Conservation (phyloP, 2,888 invertebrate species). For the Brachylomia viminalis region DNA sequence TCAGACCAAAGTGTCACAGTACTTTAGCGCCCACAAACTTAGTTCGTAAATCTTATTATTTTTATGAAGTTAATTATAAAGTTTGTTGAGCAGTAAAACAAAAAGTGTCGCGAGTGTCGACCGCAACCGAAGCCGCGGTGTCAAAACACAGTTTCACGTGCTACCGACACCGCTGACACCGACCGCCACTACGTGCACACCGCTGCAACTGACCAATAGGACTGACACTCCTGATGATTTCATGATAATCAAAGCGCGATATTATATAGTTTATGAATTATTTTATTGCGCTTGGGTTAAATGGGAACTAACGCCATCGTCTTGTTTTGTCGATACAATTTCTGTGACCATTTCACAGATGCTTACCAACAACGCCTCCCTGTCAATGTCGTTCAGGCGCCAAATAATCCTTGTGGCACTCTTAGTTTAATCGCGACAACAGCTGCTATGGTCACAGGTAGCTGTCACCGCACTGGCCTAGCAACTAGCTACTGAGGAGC, state of each 20-base stretch:
- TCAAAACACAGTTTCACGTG: conserved; percentile 28
- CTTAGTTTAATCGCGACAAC: background rate
- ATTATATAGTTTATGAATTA: background rate
- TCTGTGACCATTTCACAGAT: background rate
- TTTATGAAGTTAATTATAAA: conserved; percentile 9
- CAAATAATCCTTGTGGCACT: too few species aligned
- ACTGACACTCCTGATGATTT: background rate
- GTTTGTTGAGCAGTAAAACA: background rate
- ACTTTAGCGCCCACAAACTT: conserved; percentile 1
- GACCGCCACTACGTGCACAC: conserved; percentile 7
- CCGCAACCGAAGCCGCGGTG: conserved; percentile 49
- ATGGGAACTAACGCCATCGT: background rate
- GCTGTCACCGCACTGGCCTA: too few species aligned
- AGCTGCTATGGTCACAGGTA: background rate
- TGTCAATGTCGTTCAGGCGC: too few species aligned
- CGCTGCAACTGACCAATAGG: background rate
- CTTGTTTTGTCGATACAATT: background rate
- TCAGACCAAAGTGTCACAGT: conserved; percentile 15
- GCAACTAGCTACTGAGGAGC: background rate
- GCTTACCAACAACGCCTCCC: background rate
- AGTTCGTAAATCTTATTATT: conserved; percentile 21
- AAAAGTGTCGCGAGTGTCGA: conserved; percentile 15
- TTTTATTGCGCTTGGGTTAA: background rate
- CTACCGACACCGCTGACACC: conserved; percentile 17
- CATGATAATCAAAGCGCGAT: background rate